Evolutionary conservation across 2,888 invertebrate genomes (phyloP).

Genomic region (Diarsia rubi): DNA sequence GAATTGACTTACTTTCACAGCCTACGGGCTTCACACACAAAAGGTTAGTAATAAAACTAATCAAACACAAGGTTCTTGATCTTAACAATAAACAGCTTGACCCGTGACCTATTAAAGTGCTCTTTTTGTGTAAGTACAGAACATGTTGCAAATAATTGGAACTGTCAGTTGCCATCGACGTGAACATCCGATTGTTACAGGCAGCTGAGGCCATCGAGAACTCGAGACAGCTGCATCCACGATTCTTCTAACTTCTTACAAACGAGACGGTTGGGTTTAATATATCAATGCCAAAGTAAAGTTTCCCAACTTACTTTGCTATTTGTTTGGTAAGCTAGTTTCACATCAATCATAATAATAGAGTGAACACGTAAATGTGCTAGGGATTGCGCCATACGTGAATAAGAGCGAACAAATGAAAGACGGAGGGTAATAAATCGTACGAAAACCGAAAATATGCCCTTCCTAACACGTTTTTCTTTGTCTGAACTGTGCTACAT

Average conservation of each 20-base stretch:
- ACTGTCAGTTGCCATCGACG: slow-evolving; percentile 58
- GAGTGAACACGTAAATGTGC: slow-evolving; percentile 58
- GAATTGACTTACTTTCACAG: slow-evolving; percentile 71
- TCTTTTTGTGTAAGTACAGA: slow-evolving; percentile 43
- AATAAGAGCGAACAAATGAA: slow-evolving; percentile 50
- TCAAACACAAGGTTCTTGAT: slow-evolving; percentile 73
- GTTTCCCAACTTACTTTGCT: slow-evolving; percentile 47
- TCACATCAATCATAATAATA: slow-evolving; percentile 62
- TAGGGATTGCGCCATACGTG: slow-evolving; percentile 32
- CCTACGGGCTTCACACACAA: slow-evolving; percentile 68
- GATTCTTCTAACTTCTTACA: slow-evolving; percentile 21
- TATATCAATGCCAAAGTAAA: slow-evolving; percentile 58
- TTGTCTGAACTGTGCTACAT: slow-evolving; percentile 8
- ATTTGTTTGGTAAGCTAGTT: slow-evolving; percentile 62
- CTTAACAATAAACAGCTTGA: slow-evolving; percentile 69
- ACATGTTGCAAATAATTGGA: slow-evolving; percentile 62
- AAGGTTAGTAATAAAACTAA: slow-evolving; percentile 70
- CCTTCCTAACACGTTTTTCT: slow-evolving; percentile 25
- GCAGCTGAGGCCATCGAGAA: slow-evolving; percentile 6
- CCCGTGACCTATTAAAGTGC: slow-evolving; percentile 65
- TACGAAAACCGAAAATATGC: slow-evolving; percentile 13
- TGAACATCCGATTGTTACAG: slow-evolving; percentile 28
- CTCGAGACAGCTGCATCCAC: slow-evolving; percentile 37
- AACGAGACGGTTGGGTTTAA: slow-evolving; percentile 28
- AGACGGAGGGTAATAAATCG: slow-evolving; percentile 13